A percentile compares a stretch with the other conserved stretches of the same genome.
These are phyloP conservation scores for Laticauda laticaudata DNA, from an alignment of 2,113 vertebrate genomes.

Conservation along the genomic window DNA sequence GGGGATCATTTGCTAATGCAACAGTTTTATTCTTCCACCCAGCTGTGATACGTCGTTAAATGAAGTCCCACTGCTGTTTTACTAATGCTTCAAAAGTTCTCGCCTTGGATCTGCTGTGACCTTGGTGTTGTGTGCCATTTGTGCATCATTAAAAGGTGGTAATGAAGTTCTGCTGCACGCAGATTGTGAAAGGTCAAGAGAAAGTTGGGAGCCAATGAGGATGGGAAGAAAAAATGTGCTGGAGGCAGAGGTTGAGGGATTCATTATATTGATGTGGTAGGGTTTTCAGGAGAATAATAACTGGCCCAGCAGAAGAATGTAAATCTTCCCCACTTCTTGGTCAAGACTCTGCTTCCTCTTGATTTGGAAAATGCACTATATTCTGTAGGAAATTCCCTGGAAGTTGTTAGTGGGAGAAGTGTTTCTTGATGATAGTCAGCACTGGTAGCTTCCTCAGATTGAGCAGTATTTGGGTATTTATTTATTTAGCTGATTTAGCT, in stretches of 20 bases:
- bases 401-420: slow-evolving; percentile 65
- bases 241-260: slow-evolving; percentile 78
- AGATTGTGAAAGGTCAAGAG: slow-evolving; percentile 83
- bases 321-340: slow-evolving; percentile 81
- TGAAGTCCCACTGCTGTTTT: slow-evolving; percentile 39
- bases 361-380: slow-evolving; percentile 79
- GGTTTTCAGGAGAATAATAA: slow-evolving; percentile 81
- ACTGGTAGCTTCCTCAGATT: slow-evolving; percentile 21
- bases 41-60: slow-evolving; percentile 55
- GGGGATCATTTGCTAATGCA: not conserved
- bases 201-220: slow-evolving; percentile 78
- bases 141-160: slow-evolving; percentile 82
- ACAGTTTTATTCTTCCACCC: slow-evolving; percentile 31
- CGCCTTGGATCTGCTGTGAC: slow-evolving; percentile 68
- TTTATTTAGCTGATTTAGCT: not conserved
- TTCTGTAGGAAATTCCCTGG: slow-evolving; percentile 68
- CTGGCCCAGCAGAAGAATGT: slow-evolving; percentile 80
- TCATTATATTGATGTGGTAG: slow-evolving; percentile 83
- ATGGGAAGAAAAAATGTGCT: slow-evolving; percentile 79
- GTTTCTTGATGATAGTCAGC: slow-evolving; percentile 1
- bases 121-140: slow-evolving; percentile 81
- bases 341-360: slow-evolving; percentile 72
- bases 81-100: slow-evolving; percentile 65
- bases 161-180: slow-evolving; percentile 79
- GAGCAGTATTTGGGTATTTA: not conserved